Conservation (phyloP, 37 sponge, comb jelly and placozoan species). For the Chondrilla cf. caribensis region DNA sequence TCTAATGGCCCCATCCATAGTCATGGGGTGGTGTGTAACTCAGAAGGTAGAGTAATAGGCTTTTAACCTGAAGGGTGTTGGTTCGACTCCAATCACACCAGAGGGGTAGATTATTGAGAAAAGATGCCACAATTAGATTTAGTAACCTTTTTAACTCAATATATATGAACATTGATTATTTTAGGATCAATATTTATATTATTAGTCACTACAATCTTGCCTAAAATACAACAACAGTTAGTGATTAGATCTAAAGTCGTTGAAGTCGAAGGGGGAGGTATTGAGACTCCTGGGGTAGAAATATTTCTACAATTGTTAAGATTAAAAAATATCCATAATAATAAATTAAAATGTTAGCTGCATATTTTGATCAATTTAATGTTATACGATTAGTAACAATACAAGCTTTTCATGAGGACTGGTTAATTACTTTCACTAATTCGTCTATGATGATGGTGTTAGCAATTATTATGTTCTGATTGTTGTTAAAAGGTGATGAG, state of each 20-base stretch:
- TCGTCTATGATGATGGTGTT: slow-evolving; percentile 66
- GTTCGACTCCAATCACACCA: slow-evolving; percentile 61
- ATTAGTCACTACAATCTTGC: slow-evolving; percentile 37
- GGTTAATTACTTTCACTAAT: slow-evolving; percentile 62
- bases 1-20: neutral
- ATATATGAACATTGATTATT: slow-evolving; percentile 39
- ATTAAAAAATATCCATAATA: slow-evolving; percentile 13
- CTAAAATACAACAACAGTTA: slow-evolving; percentile 49
- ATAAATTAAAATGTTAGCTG: slow-evolving; percentile 54
- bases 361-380: slow-evolving; percentile 92
- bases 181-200: slow-evolving; percentile 54
- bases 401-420: slow-evolving; percentile 47
- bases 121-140: slow-evolving; percentile 70
- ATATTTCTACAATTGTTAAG: neutral
- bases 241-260: slow-evolving; percentile 22
- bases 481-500: slow-evolving; percentile 45
- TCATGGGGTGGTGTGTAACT: slow-evolving; percentile 28
- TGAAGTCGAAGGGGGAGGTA: neutral
- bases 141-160: slow-evolving; percentile 54
- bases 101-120: no score
- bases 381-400: slow-evolving; percentile 51
- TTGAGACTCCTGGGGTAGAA: neutral
- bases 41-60: slow-evolving; percentile 57
- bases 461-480: slow-evolving; percentile 37
- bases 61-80: slow-evolving; percentile 58